Evolutionary conservation across 2,888 invertebrate genomes (phyloP).

Genomic region (Leucoptera coffeella): DNA sequence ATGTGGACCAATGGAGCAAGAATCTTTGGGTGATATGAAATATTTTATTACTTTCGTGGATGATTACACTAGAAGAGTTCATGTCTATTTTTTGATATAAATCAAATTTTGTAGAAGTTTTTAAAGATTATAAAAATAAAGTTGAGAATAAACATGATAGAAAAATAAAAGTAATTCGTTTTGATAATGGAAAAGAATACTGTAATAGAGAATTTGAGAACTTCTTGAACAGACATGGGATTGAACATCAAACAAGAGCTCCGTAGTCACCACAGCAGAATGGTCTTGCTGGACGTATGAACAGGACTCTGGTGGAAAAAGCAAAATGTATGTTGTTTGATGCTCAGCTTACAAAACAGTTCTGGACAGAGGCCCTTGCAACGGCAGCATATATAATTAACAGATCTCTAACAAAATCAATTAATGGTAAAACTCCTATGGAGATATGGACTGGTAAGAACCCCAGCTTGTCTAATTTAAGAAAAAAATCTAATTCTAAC

Average conservation of each 20-base stretch:
- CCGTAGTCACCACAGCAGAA: slow-evolving; percentile 15
- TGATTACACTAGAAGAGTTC: slow-evolving; percentile 5
- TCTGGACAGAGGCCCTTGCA: slow-evolving; percentile 9
- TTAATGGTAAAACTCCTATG: slow-evolving; percentile 8
- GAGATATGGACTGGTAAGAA: slow-evolving; percentile 6
- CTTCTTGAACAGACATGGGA: slow-evolving; percentile 9
- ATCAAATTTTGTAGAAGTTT: not conserved
- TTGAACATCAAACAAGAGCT: slow-evolving; percentile 10
- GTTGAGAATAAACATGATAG: not conserved
- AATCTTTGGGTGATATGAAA: slow-evolving; percentile 8
- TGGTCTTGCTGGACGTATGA: slow-evolving; percentile 12
- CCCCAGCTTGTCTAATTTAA: slow-evolving; percentile 7
- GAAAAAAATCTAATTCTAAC: too few species aligned
- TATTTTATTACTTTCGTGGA: slow-evolving; percentile 9
- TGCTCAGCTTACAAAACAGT: slow-evolving; percentile 6
- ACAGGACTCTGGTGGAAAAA: slow-evolving; percentile 7
- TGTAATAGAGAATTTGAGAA: slow-evolving; percentile 7
- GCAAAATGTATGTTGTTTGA: slow-evolving; percentile 9
- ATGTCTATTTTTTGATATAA: slow-evolving; percentile 3
- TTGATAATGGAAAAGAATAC: slow-evolving; percentile 3
- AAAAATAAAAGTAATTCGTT: not conserved
- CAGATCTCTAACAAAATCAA: slow-evolving; percentile 7
- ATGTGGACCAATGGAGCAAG: slow-evolving; percentile 10
- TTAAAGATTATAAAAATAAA: slow-evolving; percentile 1
- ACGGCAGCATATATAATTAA: slow-evolving; percentile 8